Percentiles rank a stretch among this genome's conserved stretches.
These are phyloP conservation scores for Phylloscopus collybita DNA, from an alignment of 2,797 vertebrate genomes.

Conservation along the genomic window DNA sequence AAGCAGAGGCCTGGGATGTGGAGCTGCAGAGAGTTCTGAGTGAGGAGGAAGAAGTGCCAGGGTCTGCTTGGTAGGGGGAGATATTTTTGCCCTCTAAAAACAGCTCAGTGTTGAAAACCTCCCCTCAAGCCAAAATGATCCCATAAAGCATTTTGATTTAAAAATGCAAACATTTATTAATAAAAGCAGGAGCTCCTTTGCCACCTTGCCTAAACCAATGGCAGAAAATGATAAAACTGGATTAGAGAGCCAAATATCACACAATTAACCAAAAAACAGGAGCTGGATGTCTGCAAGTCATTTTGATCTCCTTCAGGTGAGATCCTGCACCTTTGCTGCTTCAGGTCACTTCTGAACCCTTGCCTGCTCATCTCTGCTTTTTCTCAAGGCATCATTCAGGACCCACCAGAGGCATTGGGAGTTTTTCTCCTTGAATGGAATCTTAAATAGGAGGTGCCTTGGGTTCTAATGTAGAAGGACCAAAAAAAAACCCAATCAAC, in stretches of 20 bases:
- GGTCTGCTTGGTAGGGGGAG: background rate
- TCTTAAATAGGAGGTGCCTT: background rate
- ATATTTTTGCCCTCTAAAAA: background rate
- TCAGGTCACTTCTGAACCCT: background rate
- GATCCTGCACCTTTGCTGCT: background rate
- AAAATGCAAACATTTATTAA: background rate
- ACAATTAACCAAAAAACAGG: background rate
- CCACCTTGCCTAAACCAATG: background rate
- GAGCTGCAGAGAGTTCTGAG: background rate
- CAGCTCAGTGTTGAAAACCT: background rate
- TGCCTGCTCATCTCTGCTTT: background rate
- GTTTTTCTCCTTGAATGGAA: background rate
- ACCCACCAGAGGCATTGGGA: accelerated
- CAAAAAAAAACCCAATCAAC: background rate
- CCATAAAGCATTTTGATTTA: background rate
- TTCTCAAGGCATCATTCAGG: background rate
- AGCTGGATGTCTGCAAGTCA: background rate
- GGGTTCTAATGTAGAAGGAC: background rate
- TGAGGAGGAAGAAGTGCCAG: background rate
- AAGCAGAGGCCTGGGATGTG: background rate
- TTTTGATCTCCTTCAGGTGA: background rate
- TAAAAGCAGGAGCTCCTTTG: background rate
- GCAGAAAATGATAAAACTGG: background rate
- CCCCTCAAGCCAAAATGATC: background rate
- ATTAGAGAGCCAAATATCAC: background rate